phyloP scores from a whole-genome alignment of 2,888 invertebrate genomes.

The Amblyjoppa proteus region DNA sequence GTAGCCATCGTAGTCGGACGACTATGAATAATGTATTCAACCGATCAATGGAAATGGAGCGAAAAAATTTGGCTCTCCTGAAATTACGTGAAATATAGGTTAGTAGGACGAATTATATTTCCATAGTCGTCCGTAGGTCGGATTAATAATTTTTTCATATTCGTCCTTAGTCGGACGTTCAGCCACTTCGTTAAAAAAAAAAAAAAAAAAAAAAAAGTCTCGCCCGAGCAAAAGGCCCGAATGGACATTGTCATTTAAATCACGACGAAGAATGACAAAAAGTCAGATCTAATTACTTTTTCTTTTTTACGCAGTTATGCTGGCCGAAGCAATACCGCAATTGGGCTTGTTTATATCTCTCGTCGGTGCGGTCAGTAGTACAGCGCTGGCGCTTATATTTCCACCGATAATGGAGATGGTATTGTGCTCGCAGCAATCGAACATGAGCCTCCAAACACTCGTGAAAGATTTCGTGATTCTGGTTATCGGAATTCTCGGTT shows the following conservation, averaged over 20 bases:
- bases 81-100: too few relatives aligned
- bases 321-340: slow-evolving; percentile 95
- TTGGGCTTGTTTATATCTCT: slow-evolving; percentile 95
- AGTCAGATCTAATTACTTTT: not conserved
- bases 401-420: slow-evolving; percentile 95
- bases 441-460: slow-evolving; percentile 84
- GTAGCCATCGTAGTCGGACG: too few relatives aligned
- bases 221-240: not conserved
- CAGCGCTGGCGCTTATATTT: slow-evolving; percentile 94
- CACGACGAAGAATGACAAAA: not conserved
- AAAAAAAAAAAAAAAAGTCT: not conserved
- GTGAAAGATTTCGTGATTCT: slow-evolving; percentile 89
- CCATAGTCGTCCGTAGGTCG: too few relatives aligned
- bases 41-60: too few relatives aligned
- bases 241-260: not conserved
- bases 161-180: too few relatives aligned
- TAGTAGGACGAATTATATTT: too few relatives aligned
- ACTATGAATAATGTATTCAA: too few relatives aligned
- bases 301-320: slow-evolving; percentile 88
- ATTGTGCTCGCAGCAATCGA: slow-evolving; percentile 87
- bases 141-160: too few relatives aligned
- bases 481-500: slow-evolving; percentile 90
- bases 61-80: too few relatives aligned
- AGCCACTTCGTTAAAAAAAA: not conserved
- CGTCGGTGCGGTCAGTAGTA: slow-evolving; percentile 96